Evolutionary conservation across 2,888 invertebrate species (phyloP).

Genomic region (Chymomyza procnemis): DNA sequence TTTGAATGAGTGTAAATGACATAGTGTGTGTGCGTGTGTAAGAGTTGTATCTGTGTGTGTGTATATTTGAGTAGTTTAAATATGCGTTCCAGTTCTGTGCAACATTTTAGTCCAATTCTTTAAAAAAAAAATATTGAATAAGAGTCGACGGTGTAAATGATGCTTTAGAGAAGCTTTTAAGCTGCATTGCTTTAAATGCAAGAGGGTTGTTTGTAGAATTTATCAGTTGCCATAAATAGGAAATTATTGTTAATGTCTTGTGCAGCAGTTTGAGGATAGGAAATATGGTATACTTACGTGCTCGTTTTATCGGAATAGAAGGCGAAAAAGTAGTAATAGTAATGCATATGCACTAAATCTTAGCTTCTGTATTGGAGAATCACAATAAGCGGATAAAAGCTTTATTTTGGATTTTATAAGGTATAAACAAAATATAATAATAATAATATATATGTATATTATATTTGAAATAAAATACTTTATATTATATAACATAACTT

Average conservation of each 20-base stretch:
- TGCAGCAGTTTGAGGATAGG: too few species aligned
- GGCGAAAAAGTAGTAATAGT: not conserved
- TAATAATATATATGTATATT: too few species aligned
- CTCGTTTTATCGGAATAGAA: too few species aligned
- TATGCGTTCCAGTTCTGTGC: conserved; percentile 46
- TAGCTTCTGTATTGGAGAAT: too few species aligned
- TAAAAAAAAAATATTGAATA: conserved; percentile 49
- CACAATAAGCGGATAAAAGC: too few species aligned
- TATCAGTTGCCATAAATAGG: too few species aligned
- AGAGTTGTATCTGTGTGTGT: not conserved
- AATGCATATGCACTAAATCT: too few species aligned
- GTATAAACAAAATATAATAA: too few species aligned
- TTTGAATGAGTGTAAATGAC: not conserved
- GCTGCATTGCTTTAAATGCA: conserved; percentile 29
- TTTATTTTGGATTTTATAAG: too few species aligned
- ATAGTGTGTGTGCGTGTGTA: not conserved
- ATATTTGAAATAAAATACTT: too few species aligned
- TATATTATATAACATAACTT: too few species aligned
- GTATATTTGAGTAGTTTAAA: conserved; percentile 39
- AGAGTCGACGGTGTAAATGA: conserved; percentile 48
- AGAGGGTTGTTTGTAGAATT: conserved; percentile 18
- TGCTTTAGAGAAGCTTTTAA: conserved; percentile 54
- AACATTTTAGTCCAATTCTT: conserved; percentile 23
- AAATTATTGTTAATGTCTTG: too few species aligned
- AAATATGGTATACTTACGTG: not conserved